Evolutionary conservation across 2,113 vertebrate genomes (phyloP), one percentile per base, ranked within the genome.

Genomic region (Procavia capensis): DNA sequence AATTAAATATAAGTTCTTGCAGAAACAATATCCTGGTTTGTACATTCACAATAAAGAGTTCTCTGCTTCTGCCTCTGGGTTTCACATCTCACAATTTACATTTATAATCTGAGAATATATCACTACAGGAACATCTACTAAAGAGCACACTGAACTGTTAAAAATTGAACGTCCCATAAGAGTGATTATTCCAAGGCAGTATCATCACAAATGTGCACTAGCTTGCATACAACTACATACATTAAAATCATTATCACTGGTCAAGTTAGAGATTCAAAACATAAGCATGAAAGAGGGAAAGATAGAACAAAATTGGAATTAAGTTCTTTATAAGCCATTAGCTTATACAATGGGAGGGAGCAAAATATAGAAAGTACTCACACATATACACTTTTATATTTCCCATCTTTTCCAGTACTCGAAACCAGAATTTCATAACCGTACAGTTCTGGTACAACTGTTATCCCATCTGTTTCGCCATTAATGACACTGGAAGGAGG

Each of bases 351-450:
- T 22, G 59, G 13, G 85, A 91, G 27, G 61, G n/a, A 95, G 25
- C n/a, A 93, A 88, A 88, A 96, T 72, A 57, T 5, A 97, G 94
- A 3, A 29, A 97, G 97, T 91, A 98, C 99, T 91, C 98, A 99
- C 99, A 98, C 95, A 97, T 99, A 99, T 36, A 98, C 97, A 97
- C 98, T 98, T 97, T 97, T 99, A 98, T 99, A 99, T 95, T 99
- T 99, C 61, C 99, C 99, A 93, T 99, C 99, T 97, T 99, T 99
- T 95, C 99, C 99, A 1, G 97, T 98, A 97, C 96, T 99, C 34
- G 99, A 99, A 94, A 99, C 78, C 61, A 99, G 98, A 78, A 99
- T 98, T 98, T 99, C 99, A 0, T 99, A 99, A 95, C 96, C 98
- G 97, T 98, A 97, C 82, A 98, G 92, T 47, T 99, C 99, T 61